Evolutionary conservation across 2,797 vertebrate species (phyloP), one percentile per base, ranked within the genome.

Genomic region (Semotilus atromaculatus): DNA sequence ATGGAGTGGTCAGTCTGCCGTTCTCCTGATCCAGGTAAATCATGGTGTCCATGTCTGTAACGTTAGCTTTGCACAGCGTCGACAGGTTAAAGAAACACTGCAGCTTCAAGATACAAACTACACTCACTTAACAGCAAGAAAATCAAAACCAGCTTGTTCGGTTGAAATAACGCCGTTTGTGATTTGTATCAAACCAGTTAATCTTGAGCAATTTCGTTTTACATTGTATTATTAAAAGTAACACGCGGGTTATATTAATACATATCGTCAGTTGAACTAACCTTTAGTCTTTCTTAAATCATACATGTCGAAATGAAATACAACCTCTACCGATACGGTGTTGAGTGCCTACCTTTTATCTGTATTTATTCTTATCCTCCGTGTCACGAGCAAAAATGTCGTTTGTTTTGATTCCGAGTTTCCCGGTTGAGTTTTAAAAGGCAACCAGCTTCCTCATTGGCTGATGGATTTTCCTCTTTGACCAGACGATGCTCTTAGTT

Each of bases 11-110:
- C 21, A 90, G 64, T 19, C 86, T 77, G n/a, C 76, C 86, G 43
- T 90, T 90, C 74, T 90, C 91, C 40, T 90, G 86, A 70, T 88
- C 89, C 19, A 77, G 43, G 38, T 80, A 90, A 53, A 90, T 66
- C 81, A 90, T 18, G 40, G 88, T 11, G 68, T 81, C 86, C 91
- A 91, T 91, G 70, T 75, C 79, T 23, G 23, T 53, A n/a, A n/a
- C n/a, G n/a, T n/a, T n/a, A 34, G 4, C 29, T 36, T 67, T 16
- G 10, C 29, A 66, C 29, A 67, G 26, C 18, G 1, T 2, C 19
- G 62, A 67, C 62, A 6, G 1, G 4, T 3, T 26, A 34, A 36
- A 48, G 4, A 51, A 45, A 72, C 31, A 40, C 36, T n/a, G 11
- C 9, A 40, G 36, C 34, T 21, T 34, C 36, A 5, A 38, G 4